Percentiles rank a stretch among this genome's conserved stretches.
These are phyloP conservation scores for Pteruthius melanotis DNA, from an alignment of 2,113 vertebrate species.

Conservation along the genomic window DNA sequence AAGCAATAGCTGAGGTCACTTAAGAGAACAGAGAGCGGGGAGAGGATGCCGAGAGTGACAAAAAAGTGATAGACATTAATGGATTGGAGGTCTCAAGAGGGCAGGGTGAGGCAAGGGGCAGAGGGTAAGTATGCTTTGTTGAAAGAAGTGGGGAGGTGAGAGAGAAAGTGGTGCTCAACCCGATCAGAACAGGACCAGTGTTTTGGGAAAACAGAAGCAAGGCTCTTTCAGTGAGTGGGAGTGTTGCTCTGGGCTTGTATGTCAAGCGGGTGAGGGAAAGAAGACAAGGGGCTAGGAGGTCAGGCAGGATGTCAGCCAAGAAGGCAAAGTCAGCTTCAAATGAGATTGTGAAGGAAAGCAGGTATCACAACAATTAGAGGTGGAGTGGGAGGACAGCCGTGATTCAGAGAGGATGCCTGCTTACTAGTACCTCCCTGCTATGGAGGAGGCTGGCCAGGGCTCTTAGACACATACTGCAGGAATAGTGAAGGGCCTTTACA, in stretches of 20 bases:
- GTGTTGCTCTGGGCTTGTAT: not conserved
- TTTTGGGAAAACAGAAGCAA: slow-evolving; percentile 31
- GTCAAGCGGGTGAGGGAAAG: not conserved
- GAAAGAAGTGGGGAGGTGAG: slow-evolving; percentile 31
- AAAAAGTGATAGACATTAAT: slow-evolving; percentile 53
- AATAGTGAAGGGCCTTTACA: not conserved
- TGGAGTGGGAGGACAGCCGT: not conserved
- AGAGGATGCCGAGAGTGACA: slow-evolving; percentile 35
- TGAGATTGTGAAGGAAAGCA: not conserved
- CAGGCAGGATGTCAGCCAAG: not conserved
- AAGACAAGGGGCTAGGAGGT: not conserved
- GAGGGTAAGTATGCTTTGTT: slow-evolving; percentile 38
- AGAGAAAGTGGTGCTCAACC: not conserved
- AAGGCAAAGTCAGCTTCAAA: not conserved
- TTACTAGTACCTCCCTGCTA: not conserved
- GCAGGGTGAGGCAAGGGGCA: slow-evolving; percentile 51
- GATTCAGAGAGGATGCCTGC: not conserved
- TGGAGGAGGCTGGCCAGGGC: not conserved
- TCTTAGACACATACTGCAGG: not conserved
- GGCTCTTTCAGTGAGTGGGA: slow-evolving; percentile 10
- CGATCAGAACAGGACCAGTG: not conserved
- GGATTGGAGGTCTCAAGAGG: slow-evolving; percentile 46
- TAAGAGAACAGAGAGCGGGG: not conserved
- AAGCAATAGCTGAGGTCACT: slow-evolving; percentile 30
- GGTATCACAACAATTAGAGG: not conserved